Conservation (phyloP, 2,797 vertebrate genomes). For the Halcyon chelicuti region DNA sequence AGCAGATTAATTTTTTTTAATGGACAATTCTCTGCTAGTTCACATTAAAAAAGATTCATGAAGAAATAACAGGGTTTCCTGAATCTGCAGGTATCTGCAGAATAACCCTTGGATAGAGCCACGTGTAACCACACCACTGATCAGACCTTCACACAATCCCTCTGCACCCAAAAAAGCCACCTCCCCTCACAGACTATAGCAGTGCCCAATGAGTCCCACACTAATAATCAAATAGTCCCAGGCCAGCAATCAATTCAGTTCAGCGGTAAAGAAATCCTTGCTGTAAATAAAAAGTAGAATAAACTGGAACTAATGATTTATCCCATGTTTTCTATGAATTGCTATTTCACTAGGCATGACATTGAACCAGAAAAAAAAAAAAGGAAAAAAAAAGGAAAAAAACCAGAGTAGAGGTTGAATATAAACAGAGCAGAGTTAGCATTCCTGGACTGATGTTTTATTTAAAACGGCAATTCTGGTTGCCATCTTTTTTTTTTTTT, state of each 20-base stretch:
- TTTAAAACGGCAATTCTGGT: conserved; percentile 36
- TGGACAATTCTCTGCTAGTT: neutral
- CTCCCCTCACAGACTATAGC: neutral
- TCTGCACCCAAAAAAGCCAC: conserved; percentile 4
- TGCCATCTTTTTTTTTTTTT: neutral
- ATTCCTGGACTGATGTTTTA: conserved; percentile 62
- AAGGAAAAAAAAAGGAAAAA: too few species aligned
- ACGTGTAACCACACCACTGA: accelerated
- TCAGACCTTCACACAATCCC: neutral
- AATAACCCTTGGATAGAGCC: neutral
- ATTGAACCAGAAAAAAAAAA: neutral
- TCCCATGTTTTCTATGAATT: conserved; percentile 4
- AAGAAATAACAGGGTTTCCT: neutral
- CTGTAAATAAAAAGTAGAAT: conserved; percentile 58
- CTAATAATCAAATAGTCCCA: conserved; percentile 33
- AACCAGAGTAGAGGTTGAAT: neutral
- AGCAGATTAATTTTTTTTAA: neutral
- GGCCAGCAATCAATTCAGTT: neutral
- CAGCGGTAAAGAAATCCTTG: neutral
- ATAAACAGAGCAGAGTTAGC: conserved; percentile 35
- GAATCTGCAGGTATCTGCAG: neutral
- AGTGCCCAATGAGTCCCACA: neutral
- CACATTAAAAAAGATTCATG: neutral
- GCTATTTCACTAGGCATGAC: neutral
- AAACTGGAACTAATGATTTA: conserved; percentile 46